These are phyloP conservation scores for Nothobranchius kuhntae DNA, from an alignment of 2,113 vertebrate genomes.

Conservation along the genomic window DNA sequence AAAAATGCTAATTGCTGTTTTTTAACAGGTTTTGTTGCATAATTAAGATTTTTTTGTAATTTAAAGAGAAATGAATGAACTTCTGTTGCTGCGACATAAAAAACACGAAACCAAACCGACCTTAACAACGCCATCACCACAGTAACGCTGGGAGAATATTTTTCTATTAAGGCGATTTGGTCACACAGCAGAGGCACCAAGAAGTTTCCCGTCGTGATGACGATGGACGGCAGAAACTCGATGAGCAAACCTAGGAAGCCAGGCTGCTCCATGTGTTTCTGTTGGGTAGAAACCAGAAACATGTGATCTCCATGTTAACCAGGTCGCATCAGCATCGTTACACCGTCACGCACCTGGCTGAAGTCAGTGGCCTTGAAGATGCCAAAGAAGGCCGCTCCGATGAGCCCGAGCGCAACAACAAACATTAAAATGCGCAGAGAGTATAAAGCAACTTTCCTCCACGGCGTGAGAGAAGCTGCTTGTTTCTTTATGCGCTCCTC, in stretches of 20 bases:
- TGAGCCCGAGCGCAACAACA: conserved; percentile 72
- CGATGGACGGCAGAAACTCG: conserved; percentile 86
- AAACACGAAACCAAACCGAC: conserved; percentile 22
- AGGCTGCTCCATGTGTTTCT: neutral
- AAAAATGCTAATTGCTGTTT: no score
- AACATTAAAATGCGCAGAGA: conserved; percentile 66
- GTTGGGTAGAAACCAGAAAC: conserved; percentile 13
- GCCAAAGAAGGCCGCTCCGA: conserved; percentile 75
- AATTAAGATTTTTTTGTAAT: no score
- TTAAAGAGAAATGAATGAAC: no score
- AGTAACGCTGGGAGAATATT: conserved; percentile 79
- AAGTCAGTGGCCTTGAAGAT: conserved; percentile 73
- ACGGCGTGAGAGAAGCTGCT: conserved; percentile 69
- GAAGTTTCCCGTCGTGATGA: conserved; percentile 86
- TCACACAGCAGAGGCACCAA: conserved; percentile 83
- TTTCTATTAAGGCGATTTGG: conserved; percentile 78
- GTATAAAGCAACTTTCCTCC: conserved; percentile 71
- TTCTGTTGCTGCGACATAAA: neutral
- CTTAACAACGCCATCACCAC: conserved; percentile 79
- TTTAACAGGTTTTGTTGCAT: no score
- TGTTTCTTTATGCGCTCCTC: conserved; percentile 75
- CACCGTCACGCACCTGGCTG: conserved; percentile 74
- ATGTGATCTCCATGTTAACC: neutral
- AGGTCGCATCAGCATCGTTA: neutral
- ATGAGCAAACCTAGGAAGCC: conserved; percentile 74